Conservation (phyloP, 2,888 invertebrate genomes). For the Rhagonycha lutea region DNA sequence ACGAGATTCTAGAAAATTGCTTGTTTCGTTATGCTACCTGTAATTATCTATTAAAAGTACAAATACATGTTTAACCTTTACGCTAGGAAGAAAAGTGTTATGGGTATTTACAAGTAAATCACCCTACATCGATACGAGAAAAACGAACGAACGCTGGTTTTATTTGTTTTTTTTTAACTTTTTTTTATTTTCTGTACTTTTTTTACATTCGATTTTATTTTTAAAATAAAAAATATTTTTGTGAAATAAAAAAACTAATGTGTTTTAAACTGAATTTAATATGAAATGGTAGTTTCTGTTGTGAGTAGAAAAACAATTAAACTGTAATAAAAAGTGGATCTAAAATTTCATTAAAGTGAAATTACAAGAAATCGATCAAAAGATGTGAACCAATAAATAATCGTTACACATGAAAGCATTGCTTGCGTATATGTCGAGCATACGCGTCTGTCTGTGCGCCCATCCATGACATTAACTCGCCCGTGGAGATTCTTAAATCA, state of each 20-base stretch:
- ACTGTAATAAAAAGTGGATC: conserved; percentile 22
- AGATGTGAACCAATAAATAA: conserved; percentile 48
- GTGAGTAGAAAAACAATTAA: conserved; percentile 19
- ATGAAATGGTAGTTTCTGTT: conserved; percentile 6
- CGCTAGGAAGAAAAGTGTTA: neutral
- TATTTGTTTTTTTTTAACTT: neutral
- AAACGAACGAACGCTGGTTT: neutral
- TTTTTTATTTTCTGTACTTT: neutral
- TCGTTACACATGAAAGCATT: conserved; percentile 49
- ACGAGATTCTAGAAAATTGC: conserved; percentile 20
- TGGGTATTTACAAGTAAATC: neutral
- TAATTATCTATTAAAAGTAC: conserved; percentile 40
- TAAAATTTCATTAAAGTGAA: conserved; percentile 24
- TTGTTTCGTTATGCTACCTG: conserved; percentile 33
- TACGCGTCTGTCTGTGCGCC: conserved; percentile 32
- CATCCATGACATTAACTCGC: conserved; percentile 37
- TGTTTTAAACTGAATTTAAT: neutral
- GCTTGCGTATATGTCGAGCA: conserved; percentile 35
- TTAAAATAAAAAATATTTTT: neutral
- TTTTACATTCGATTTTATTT: neutral
- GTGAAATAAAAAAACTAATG: neutral
- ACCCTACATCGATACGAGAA: neutral
- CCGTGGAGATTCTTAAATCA: conserved; percentile 34
- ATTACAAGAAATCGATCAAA: conserved; percentile 27
- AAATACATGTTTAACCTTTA: conserved; percentile 31